These are phyloP conservation scores for Hippoglossus stenolepis DNA, from an alignment of 2,113 vertebrate genomes.

Conservation along the genomic window DNA sequence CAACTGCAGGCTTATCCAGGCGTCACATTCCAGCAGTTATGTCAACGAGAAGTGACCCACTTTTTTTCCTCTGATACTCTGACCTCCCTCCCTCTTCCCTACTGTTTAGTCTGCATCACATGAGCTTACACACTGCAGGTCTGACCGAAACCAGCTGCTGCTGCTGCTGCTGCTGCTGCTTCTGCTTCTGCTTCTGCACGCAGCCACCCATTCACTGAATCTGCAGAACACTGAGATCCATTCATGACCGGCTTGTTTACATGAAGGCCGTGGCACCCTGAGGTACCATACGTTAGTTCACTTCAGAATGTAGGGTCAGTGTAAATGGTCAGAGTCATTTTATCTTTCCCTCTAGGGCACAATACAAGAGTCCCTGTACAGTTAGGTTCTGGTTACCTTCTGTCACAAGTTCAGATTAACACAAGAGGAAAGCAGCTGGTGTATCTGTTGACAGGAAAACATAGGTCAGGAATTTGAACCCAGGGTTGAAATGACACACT, in stretches of 20 bases:
- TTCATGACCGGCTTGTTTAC: slow-evolving; percentile 36
- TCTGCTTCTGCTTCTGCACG: slow-evolving; percentile 17
- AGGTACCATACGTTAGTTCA: not conserved
- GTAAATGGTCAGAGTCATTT: not conserved
- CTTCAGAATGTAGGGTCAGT: not conserved
- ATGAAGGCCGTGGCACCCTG: not conserved
- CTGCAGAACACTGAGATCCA: slow-evolving; percentile 23
- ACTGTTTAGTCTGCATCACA: slow-evolving; percentile 61
- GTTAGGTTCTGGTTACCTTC: not conserved
- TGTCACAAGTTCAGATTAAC: not conserved
- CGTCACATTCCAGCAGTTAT: slow-evolving; percentile 55
- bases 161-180: not conserved
- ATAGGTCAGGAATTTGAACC: not conserved
- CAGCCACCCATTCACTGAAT: slow-evolving; percentile 5
- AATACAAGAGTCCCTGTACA: not conserved
- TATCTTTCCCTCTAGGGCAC: not conserved
- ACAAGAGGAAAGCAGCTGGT: not conserved
- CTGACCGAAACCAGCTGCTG: slow-evolving; percentile 42
- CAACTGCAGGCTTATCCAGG: slow-evolving; percentile 26
- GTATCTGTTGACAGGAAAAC: not conserved
- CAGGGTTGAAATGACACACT: not conserved
- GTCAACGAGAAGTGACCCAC: slow-evolving; percentile 45
- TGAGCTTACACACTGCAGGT: slow-evolving; percentile 38
- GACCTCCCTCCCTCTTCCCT: slow-evolving; percentile 35
- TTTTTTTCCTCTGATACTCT: slow-evolving; percentile 29